Base-by-base conservation (phyloP, 2,797 vertebrate genomes). In the Uromys caudimaculatus region DNA sequence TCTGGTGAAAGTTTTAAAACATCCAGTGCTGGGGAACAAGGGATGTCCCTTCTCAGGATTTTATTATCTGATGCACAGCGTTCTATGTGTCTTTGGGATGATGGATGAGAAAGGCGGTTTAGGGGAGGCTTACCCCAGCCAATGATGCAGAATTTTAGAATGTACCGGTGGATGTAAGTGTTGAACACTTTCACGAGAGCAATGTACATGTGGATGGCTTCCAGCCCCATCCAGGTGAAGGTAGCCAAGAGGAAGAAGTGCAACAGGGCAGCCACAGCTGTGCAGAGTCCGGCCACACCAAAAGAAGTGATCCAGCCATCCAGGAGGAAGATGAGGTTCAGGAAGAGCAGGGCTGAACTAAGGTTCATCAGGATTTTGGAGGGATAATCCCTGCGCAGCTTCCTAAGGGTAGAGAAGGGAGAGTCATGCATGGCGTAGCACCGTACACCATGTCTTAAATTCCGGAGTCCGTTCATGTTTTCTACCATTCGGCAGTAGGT, bases 351-450 rank as follows among this genome's bases (percentile, higher is more conserved):
- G 0, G 99, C 99, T 0, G 99, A 98, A 96, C 99, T 99, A 95
- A 99, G 98, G 98, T 99, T 99, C 99, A 99, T 99, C 97, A 99
- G 97, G 98, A 99, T 99, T 99, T 99, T 99, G 3, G 99, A 99
- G 0, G 99, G 99, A 96, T 99, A 99, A 98, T 99, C 99, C 24
- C 99, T 99, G 29, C 99, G 98, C 38, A 99, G 69, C 89, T 99
- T 99, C 93, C 99, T 99, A 24, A 41, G 91, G 86, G 14, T 86
- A 32, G 95, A 93, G 64, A 69, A 96, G 10, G 95, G 10, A 3
- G 62, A 6, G 4, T 24, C 17, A 47, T 6, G 4, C 27, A 44
- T 32, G 17, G 35, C 44, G 10, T 14, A 44, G 44, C 50, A 87
- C 0, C 0, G 4, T 7, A 44, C 17, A 41, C 27, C 11, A 14